phyloP scores from a whole-genome alignment of 2,113 vertebrate species.

The Microtus ochrogaster region DNA sequence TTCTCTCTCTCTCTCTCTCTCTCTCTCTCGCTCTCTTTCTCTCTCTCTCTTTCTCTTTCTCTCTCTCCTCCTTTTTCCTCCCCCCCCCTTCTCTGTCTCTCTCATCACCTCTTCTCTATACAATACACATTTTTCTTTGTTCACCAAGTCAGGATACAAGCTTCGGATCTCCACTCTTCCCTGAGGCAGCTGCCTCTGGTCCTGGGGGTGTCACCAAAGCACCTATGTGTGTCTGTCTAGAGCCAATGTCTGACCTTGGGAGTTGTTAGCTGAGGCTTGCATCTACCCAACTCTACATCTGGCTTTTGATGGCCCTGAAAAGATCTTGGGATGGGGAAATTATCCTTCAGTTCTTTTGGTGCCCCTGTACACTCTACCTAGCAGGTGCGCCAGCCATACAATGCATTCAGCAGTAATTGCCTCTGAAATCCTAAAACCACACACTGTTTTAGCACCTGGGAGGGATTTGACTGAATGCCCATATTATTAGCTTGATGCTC shows the following conservation, averaged over 20 bases:
- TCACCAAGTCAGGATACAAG: not conserved
- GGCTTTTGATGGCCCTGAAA: not conserved
- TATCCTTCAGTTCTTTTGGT: not conserved
- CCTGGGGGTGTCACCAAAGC: accelerated
- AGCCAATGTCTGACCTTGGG: not conserved
- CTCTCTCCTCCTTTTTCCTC: accelerated
- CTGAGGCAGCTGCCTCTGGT: accelerated
- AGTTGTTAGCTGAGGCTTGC: not conserved
- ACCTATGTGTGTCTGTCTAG: not conserved
- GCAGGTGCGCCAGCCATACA: conserved; percentile 52
- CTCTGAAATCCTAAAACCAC: conserved; percentile 59
- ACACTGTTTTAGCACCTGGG: conserved; percentile 73
- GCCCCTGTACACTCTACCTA: not conserved
- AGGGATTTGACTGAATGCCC: conserved; percentile 76
- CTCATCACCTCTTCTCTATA: not conserved
- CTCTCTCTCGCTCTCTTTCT: too few relatives aligned
- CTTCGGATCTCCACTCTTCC: not conserved
- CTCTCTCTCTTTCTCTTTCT: too few relatives aligned
- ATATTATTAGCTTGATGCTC: conserved; percentile 72
- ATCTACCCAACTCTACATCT: not conserved
- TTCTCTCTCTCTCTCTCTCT: not conserved
- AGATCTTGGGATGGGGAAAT: conserved; percentile 33
- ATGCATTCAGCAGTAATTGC: conserved; percentile 73
- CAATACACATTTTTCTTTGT: not conserved
- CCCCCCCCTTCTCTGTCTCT: not conserved